Base-by-base conservation (phyloP, 2,797 vertebrate species). In the Syncerus caffer region DNA sequence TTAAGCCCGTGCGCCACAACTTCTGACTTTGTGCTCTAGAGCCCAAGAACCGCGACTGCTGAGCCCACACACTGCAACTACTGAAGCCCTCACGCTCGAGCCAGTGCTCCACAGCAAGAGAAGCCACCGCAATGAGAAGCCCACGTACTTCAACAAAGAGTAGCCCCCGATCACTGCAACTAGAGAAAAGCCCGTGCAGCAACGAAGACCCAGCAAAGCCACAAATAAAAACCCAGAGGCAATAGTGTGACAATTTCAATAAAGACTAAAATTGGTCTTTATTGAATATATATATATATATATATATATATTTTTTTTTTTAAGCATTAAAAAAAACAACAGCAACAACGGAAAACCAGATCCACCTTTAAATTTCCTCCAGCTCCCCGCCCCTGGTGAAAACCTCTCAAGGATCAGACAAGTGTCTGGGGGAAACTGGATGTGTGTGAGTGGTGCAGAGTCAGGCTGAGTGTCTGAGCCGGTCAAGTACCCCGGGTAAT, bases 81-180 rank as follows among this genome's bases (percentile, higher is more conserved):
- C 38, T 45, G 71, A 42, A 42, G 71, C 1, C 71, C 7, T 42
- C 23, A 2, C 3, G 38, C 38, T 21, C 38, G 38, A 45, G 7
- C 23, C 12, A 3, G n/a, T 13, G 19, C 67, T 71, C 19, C 1
- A 1, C 34, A 71, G 17, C 71, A 14, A 45, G 38, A 42, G 71
- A 45, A 42, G 71, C 6, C 23, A 7, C 13, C 12, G 1, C 38
- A 76, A 2, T 15, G 71, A 15, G 71, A 25, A 27, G 71, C 38
- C 71, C 23, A 15, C 12, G 0, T 4, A 7, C 71, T 76, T 27
- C 71, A 76, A 7, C 38, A 45, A 42, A 74, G 38, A 76, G 2
- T 7, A 45, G 71, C 12, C 38, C 34, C 12, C 2, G 38, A 45
- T 76, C 1, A 0, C 38, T 3, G 0, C 71, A 45, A 4, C 67